phyloP scores from a whole-genome alignment of 2,797 vertebrate species.

The Hypotaenidia philippensis region DNA sequence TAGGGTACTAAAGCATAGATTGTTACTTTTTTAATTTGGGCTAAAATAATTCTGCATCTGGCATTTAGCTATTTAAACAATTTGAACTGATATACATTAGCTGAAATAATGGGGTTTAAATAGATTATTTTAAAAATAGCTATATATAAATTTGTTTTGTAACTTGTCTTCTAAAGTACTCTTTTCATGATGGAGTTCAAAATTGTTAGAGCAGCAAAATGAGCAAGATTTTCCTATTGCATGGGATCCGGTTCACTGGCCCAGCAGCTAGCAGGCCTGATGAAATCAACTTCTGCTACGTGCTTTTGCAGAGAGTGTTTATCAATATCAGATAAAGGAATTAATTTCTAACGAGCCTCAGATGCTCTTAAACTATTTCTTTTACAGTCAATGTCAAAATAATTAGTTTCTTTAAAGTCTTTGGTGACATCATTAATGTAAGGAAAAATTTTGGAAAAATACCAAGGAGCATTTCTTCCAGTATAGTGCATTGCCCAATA shows the following conservation, averaged over 20 bases:
- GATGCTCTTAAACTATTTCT: conserved; percentile 9
- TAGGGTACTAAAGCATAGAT: neutral
- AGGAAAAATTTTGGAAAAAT: conserved; percentile 38
- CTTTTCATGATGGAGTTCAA: neutral
- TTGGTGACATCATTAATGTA: conserved; percentile 32
- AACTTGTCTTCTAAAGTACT: neutral
- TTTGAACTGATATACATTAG: neutral
- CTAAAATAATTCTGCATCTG: neutral
- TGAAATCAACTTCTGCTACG: neutral
- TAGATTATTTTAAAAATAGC: neutral
- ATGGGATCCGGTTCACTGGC: neutral
- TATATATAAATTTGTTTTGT: neutral
- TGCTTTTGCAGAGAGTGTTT: neutral
- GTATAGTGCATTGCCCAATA: conserved; percentile 37
- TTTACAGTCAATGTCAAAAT: conserved; percentile 36
- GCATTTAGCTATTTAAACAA: neutral
- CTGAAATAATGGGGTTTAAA: neutral
- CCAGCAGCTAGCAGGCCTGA: neutral
- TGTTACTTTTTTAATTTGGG: neutral
- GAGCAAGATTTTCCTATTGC: neutral
- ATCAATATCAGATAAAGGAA: neutral
- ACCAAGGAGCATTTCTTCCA: conserved; percentile 62
- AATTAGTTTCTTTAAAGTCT: conserved; percentile 31
- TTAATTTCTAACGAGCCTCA: neutral
- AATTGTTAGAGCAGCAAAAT: conserved; percentile 7